These are phyloP conservation scores for Mus pahari DNA, from an alignment of 2,113 vertebrate species.

Conservation along the genomic window DNA sequence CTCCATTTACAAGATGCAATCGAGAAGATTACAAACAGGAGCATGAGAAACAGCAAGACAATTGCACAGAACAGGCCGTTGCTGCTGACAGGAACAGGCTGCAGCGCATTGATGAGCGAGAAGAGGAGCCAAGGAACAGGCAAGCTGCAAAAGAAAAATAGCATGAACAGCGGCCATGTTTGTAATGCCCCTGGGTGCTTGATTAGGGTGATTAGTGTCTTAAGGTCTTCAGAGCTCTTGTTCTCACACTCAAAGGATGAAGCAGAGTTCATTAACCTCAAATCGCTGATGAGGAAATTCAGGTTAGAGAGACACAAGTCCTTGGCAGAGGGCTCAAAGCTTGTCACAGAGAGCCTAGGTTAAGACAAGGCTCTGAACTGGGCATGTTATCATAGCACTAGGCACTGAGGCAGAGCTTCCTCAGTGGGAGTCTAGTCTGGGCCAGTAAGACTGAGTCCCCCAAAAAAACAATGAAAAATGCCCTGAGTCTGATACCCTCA, in stretches of 20 bases:
- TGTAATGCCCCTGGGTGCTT: background rate
- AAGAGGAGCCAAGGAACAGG: slow-evolving; percentile 96
- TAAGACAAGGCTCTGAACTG: background rate
- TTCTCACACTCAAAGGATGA: background rate
- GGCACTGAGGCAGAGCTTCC: background rate
- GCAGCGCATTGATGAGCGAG: slow-evolving; percentile 87
- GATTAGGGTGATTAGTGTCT: background rate
- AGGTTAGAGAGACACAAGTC: background rate
- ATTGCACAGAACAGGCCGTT: slow-evolving; percentile 98
- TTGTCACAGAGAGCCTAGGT: background rate
- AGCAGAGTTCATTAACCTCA: background rate
- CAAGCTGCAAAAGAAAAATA: slow-evolving; percentile 87
- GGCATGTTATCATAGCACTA: background rate
- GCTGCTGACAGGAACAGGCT: slow-evolving; percentile 94
- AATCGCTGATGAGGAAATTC: slow-evolving; percentile 54
- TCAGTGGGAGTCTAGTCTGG: background rate
- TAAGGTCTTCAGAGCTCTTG: background rate
- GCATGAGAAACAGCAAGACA: slow-evolving; percentile 98
- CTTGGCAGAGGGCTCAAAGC: background rate
- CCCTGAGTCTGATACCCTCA: background rate
- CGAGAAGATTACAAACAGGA: slow-evolving; percentile 96
- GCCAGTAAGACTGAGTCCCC: background rate
- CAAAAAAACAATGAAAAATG: background rate
- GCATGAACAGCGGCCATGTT: background rate
- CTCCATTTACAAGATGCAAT: slow-evolving; percentile 95